Evolutionary conservation across 1,140 invertebrate species (phyloP).

Genomic region (Aporrectodea caliginosa): DNA sequence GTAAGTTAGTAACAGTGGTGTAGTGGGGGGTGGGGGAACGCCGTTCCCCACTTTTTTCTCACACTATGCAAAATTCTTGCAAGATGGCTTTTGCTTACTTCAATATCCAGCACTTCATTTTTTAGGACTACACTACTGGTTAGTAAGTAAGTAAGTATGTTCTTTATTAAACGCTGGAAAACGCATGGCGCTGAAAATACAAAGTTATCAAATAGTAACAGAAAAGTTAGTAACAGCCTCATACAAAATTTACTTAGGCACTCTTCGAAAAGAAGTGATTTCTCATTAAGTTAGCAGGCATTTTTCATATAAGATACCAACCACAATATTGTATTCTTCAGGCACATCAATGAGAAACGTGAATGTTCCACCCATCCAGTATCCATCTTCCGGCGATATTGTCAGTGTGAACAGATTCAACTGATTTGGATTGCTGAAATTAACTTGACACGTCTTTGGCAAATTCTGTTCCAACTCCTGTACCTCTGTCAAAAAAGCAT

Average conservation of each 20-base stretch:
- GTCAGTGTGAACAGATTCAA: slow-evolving; percentile 75
- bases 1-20: no score
- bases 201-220: background rate
- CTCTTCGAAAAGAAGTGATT: background rate
- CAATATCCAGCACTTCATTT: no score
- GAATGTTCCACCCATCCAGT: slow-evolving; percentile 81
- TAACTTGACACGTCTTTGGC: slow-evolving; percentile 73
- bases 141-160: background rate
- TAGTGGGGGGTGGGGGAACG: background rate
- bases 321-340: slow-evolving; percentile 93
- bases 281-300: no score
- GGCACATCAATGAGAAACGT: slow-evolving; percentile 79
- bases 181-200: background rate
- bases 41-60: background rate
- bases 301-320: slow-evolving; percentile 62
- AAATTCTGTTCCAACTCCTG: slow-evolving; percentile 85
- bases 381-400: slow-evolving; percentile 81
- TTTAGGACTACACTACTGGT: no score
- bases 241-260: background rate
- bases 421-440: slow-evolving; percentile 76
- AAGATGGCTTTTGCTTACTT: no score
- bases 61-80: background rate
- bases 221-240: background rate
- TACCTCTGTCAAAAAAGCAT: slow-evolving; percentile 60
- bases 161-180: background rate